Base-by-base conservation (phyloP, 1,140 invertebrate species). In the Megalonaias nervosa region DNA sequence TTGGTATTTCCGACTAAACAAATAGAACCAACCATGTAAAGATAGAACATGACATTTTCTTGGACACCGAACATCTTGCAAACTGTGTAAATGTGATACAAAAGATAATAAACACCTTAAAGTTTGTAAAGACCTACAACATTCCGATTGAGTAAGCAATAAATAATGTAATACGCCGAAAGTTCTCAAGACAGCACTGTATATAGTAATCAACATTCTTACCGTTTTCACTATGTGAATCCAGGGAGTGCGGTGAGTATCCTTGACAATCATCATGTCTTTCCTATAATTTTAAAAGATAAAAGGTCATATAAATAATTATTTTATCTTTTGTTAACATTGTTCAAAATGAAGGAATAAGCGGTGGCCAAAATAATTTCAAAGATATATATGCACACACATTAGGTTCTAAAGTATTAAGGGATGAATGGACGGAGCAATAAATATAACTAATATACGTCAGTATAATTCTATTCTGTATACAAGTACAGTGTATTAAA, bases 211-310 rank as follows among this genome's bases (percentile, higher is more conserved):
- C 26, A 23, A 59, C 17, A 17, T 58, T 77, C 86, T 85, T 84
- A 89, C 88, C 71, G 87, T 87, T 79, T 89, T 89, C 13, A 89
- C 80, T n/a, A 89, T 82, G 66, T 88, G 84, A 48, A 89, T 66
- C 88, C 88, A 89, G 2, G 88, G 86, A 6, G 88, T 88, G 66
- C 85, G 77, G 71, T 87, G 85, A 21, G 85, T 82, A 65, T 89
- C 87, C 55, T 86, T 79, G 1, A 83, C 84, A 19, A 89, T 76
- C 17, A 87, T 68, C 66, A 74, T 76, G 59, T 87, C 84, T 80
- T 88, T 81, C 17, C 88, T 89, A 80, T 65, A 87, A 87, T 31
- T 26, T 57, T 23, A 57, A 68, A 71, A 71, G 31, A 66, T 23
- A 79, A 48, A 48, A 9, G 16, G 16, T 67, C 26, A 17, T 21